A percentile compares a stretch with the other conserved stretches of the same genome.
These are phyloP conservation scores for Sparidentex hasta DNA, from an alignment of 2,797 vertebrate species.

Conservation along the genomic window DNA sequence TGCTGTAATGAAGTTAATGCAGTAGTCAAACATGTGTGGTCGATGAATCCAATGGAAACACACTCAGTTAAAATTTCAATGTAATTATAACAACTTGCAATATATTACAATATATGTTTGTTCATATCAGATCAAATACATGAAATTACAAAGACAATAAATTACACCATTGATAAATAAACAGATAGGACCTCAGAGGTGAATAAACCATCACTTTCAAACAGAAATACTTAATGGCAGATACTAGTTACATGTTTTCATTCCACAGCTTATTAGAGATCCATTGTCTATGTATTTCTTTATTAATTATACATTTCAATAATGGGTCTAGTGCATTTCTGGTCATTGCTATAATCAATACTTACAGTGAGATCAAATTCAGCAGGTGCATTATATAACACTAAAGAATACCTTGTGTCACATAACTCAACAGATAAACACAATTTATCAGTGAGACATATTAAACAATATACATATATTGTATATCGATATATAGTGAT, in stretches of 20 bases:
- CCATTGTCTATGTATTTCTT: constrained; percentile 6
- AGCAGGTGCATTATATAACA: constrained; percentile 26
- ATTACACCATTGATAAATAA: constrained; percentile 68
- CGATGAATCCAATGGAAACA: constrained; percentile 36
- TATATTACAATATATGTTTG: constrained; percentile 65
- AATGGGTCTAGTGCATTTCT: constrained; percentile 24
- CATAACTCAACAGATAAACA: constrained; percentile 39
- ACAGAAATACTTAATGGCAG: constrained; percentile 67
- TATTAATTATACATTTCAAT: constrained; percentile 30
- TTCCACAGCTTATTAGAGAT: constrained; percentile 42
- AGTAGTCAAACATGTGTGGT: background rate
- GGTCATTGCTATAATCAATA: constrained; percentile 25
- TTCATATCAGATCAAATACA: constrained; percentile 64
- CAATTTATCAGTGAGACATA: constrained; percentile 32
- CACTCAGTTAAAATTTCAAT: constrained; percentile 55
- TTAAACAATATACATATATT: background rate
- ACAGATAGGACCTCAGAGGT: constrained; percentile 52
- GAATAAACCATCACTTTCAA: constrained; percentile 56
- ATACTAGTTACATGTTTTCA: constrained; percentile 37
- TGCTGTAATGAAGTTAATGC: background rate
- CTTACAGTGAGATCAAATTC: constrained; percentile 30
- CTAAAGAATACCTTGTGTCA: constrained; percentile 14
- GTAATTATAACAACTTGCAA: constrained; percentile 70
- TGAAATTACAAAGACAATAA: constrained; percentile 70
- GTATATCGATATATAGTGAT: no score